Base-by-base conservation (phyloP, 2,888 invertebrate species). In the Sphaeridia pumilis region DNA sequence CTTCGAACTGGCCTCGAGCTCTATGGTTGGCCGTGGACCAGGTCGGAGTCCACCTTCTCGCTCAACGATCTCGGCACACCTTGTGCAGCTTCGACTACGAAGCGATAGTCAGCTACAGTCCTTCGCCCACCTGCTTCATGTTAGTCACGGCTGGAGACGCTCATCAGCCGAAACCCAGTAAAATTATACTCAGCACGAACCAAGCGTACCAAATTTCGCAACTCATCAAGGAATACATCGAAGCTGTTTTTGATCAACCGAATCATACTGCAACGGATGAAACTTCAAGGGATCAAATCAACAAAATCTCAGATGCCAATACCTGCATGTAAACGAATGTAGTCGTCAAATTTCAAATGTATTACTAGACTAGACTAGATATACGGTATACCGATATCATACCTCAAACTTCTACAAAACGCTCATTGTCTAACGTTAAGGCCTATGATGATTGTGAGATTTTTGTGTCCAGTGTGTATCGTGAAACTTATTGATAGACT, bases 21-120 rank as follows among this genome's bases (percentile, higher is more conserved):
- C 74, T 94, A 43, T 90, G 93, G 89, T 74, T 94, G 64, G 92
- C 89, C 24, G 87, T 94, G 48, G 90, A 93, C 73, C 90, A 92
- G 70, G 81, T 80, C 66, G 94, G 94, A 21, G 79, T 94, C 56
- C 90, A 93, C 70, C 74, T 94, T 58, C 74, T 93, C 66, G 88
- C 93, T 66, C 86, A 87, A 68, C 82, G 87, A 52, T 83, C 89
- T 14, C 80, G 92, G 65, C 86, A 85, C 67, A 83, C 89, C 34
- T 78, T 93, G 1, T 89, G 88, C 70, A 89, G 88, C 62, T 90
- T 90, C 73, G 87, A 90, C 69, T 93, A 90, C 73, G 80, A 79
- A 63, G 86, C 85, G 67, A 84, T 94, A 68, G 75, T 90, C 63
- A 88, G 87, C 67, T 90, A 90, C 72, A 89, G 87, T 59, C 92